Conservation (phyloP, 92 coral and sea anemone species). For the Chrysogorgia sp. region DNA sequence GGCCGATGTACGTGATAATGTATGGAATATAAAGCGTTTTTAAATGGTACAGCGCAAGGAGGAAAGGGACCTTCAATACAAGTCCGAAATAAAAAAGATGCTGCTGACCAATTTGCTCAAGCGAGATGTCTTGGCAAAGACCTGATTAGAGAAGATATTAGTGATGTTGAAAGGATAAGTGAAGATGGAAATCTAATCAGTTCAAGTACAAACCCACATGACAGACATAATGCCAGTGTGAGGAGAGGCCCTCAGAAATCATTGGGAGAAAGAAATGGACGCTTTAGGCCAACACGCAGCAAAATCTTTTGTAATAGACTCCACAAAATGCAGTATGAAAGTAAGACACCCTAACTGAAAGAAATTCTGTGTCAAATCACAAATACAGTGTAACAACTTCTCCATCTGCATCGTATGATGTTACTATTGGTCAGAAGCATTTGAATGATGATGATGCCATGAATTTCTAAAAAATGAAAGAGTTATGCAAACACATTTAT, state of each 20-base stretch:
- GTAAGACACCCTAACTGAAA: no score
- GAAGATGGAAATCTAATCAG: background rate
- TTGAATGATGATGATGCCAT: no score
- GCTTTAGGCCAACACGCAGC: slow-evolving; percentile 3
- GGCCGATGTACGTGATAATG: slow-evolving; percentile 14
- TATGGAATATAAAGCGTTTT: background rate
- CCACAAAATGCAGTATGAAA: no score
- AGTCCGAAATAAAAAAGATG: background rate
- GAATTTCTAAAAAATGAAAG: no score
- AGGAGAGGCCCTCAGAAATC: background rate
- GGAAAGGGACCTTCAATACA: background rate
- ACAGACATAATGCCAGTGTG: slow-evolving; percentile 12
- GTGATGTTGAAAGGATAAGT: background rate
- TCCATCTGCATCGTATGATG: no score
- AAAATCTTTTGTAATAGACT: background rate
- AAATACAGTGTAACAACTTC: no score
- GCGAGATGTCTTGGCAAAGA: background rate
- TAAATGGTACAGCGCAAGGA: background rate
- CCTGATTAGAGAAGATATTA: background rate
- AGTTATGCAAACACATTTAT: no score
- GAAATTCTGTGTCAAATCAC: no score
- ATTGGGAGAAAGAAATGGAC: background rate
- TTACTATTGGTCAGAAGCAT: no score
- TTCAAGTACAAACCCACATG: slow-evolving; percentile 8
- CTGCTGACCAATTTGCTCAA: background rate